phyloP scores from a whole-genome alignment of 2,888 invertebrate genomes.

The Aplocera efformata region DNA sequence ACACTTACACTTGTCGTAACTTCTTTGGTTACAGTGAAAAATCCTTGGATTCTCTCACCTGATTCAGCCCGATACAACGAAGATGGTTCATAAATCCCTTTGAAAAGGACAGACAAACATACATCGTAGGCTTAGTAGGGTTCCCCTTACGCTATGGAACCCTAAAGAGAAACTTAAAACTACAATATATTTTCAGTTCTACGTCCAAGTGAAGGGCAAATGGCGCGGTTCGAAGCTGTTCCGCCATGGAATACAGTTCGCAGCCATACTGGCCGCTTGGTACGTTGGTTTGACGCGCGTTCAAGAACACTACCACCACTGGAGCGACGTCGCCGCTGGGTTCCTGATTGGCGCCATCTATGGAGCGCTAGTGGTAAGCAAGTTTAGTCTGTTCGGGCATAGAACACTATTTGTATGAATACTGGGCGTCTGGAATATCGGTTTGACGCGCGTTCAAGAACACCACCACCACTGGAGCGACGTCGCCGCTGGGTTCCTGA shows the following conservation, averaged over 20 bases:
- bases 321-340: constrained; percentile 92
- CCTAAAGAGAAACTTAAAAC: too few relatives aligned
- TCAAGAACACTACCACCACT: constrained; percentile 94
- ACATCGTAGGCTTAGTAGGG: too few relatives aligned
- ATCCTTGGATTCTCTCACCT: too few relatives aligned
- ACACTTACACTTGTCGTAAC: too few relatives aligned
- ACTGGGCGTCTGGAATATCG: constrained; percentile 85
- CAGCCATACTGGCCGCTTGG: constrained; percentile 84
- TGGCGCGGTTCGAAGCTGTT: constrained; percentile 87
- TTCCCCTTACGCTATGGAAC: too few relatives aligned
- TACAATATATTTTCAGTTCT: constrained; percentile 81
- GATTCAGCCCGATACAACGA: too few relatives aligned
- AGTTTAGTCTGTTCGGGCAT: constrained; percentile 81
- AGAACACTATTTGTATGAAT: constrained; percentile 85
- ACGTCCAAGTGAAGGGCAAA: constrained; percentile 87
- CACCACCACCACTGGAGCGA: constrained; percentile 96
- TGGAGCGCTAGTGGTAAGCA: constrained; percentile 77
- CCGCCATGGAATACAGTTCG: constrained; percentile 86
- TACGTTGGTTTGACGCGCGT: constrained; percentile 89
- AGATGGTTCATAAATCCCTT: too few relatives aligned
- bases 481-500: constrained; percentile 85
- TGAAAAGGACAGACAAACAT: too few relatives aligned
- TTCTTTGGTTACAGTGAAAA: too few relatives aligned
- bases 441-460: constrained; percentile 89
- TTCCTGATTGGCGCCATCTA: constrained; percentile 78